Evolutionary conservation across 37 sponge, comb jelly and placozoan species (phyloP), one percentile per base, ranked within the genome.

Genomic region (Petrosia ficiformis): DNA sequence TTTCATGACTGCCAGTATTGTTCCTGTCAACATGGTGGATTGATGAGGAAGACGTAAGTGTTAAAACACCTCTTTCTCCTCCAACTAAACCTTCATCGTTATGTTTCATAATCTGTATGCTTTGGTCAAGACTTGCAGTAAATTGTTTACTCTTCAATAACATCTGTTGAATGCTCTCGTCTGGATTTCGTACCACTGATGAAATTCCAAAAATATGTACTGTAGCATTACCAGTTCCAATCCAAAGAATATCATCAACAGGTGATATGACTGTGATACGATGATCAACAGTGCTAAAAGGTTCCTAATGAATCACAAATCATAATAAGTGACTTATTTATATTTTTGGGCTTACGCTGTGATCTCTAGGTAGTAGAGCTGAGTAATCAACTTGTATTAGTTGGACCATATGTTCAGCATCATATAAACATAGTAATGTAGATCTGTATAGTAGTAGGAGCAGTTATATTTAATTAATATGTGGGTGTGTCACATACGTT

Each of bases 221-320:
- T 28, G 41, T 10, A 19, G 81, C 87, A 48, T 66, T 44, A 43
- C 87, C 81, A 29, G 71, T 86, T 1, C 87, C 87, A 2, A 86
- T 32, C 77, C 77, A 75, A 37, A 86, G 57, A 35, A 65, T 4
- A 4, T 40, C 76, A 16, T 44, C 66, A 0, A 42, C 39, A 10
- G 39, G 21, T 57, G 80, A 42, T 29, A 80, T 48, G 26, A 66
- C 65, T 2, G 78, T 82, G 26, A 81, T 77, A 24, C 83, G 73
- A 38, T 57, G 26, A 44, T 81, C 66, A 34, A 19, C 24, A 16
- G 19, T n/a, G n/a, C n/a, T n/a, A n/a, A n/a, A n/a, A n/a, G 3
- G 52, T 16, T 39, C 30, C 68, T 8, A 31, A 11, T 28, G 65
- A 8, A 2, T 21, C 30, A 2, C 3, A 6, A 72, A 6, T 40